Evolutionary conservation across 2,113 vertebrate genomes (phyloP), one percentile per base, ranked within the genome.

Genomic region (Gulo gulo): DNA sequence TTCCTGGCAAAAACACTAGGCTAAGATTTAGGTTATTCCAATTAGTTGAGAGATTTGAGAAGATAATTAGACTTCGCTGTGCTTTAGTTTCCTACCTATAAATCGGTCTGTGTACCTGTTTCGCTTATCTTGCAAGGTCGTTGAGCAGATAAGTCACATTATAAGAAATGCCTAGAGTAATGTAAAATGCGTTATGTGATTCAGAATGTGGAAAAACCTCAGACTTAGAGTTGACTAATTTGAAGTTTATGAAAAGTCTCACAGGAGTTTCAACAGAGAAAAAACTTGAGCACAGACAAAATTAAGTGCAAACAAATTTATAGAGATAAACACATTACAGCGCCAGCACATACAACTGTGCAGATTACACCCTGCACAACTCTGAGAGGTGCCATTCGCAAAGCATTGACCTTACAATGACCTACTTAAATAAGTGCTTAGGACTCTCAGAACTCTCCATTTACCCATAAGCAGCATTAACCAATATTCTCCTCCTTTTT

Each of bases 221-320:
- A 90, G 69, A 65, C 84, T 84, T 85, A 85, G 20, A 94, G 36
- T 52, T 91, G n/a, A 96, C 24, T 36, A 61, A 88, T 86, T 61
- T 67, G 71, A 96, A 96, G 47, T 71, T 76, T 78, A 87, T 81
- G 55, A 89, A 96, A 95, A 89, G 92, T 83, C 81, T 92, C 69
- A 90, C 4, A 21, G 63, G 23, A 89, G 4, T 79, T 63, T 91
- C 55, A 97, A 93, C 73, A 85, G 84, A 92, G 65, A 89, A 86
- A 93, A 97, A 84, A 85, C 36, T 79, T 96, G 1, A 67, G 36
- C 81, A 90, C 80, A 79, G 7, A 94, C 87, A 91, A 97, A 95
- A 91, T 71, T n/a, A 50, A 86, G 88, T 76, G 45, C 69, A 65
- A 73, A 76, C 31, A 83, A 52, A 65, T 90, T 90, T 94, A 65